Conservation (phyloP, 2,113 vertebrate genomes). For the Sphyrna mokarran region DNA sequence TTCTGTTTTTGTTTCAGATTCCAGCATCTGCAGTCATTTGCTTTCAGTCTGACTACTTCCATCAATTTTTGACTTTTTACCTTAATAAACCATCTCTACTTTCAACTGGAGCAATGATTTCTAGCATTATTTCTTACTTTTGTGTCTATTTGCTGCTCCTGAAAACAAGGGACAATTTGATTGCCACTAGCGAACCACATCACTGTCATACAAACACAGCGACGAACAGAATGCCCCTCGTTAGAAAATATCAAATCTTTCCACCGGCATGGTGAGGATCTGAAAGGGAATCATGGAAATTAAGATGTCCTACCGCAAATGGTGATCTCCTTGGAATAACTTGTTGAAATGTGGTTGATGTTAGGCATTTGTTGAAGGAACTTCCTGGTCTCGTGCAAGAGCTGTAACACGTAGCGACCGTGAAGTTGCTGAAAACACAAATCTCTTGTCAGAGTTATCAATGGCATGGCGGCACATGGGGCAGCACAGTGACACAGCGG, state of each 20-base stretch:
- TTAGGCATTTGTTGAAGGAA: slow-evolving; percentile 83
- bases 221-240: no score
- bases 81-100: background rate
- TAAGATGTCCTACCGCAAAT: slow-evolving; percentile 62
- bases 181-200: no score
- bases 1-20: no score
- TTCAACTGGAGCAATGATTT: background rate
- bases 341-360: slow-evolving; percentile 71
- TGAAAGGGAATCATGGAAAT: background rate
- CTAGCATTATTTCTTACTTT: background rate
- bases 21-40: no score
- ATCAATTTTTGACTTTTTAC: background rate
- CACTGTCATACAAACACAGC: background rate
- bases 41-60: background rate
- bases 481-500: no score
- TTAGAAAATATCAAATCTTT: background rate
- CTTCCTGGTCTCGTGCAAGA: slow-evolving; percentile 77
- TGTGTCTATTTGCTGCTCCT: background rate
- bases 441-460: background rate
- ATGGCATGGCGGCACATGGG: no score
- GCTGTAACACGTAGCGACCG: slow-evolving; percentile 75
- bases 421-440: slow-evolving; percentile 69
- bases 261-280: background rate
- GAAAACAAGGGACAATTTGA: background rate
- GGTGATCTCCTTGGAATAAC: slow-evolving; percentile 77